Evolutionary conservation across 1,140 invertebrate species (phyloP).

Genomic region (Anastrepha obliqua): DNA sequence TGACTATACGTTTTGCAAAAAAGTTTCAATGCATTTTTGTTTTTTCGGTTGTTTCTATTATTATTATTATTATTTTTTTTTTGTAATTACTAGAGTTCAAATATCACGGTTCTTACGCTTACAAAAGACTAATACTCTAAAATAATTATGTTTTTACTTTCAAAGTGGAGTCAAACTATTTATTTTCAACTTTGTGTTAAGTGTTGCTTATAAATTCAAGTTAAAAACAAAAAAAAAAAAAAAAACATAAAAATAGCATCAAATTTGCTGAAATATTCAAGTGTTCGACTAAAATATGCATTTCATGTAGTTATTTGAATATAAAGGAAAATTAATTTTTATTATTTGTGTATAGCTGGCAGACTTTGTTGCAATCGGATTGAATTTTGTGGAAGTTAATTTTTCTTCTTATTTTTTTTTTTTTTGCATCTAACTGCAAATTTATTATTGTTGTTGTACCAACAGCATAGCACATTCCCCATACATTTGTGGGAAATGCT

Average conservation of each 20-base stretch:
- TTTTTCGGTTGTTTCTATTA: neutral
- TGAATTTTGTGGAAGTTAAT: neutral
- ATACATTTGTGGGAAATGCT: too few relatives aligned
- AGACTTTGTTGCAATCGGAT: neutral
- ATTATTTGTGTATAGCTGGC: neutral
- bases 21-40: slow-evolving; percentile 1
- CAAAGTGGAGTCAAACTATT: neutral
- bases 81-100: slow-evolving; percentile 49
- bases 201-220: neutral
- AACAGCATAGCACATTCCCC: too few relatives aligned
- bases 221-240: neutral
- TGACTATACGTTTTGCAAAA: slow-evolving; percentile 42
- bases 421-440: too few relatives aligned
- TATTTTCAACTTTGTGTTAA: neutral
- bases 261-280: too few relatives aligned
- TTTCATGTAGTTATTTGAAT: neutral
- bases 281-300: neutral
- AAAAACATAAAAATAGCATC: neutral
- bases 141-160: neutral
- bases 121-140: neutral
- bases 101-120: slow-evolving; percentile 50
- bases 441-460: too few relatives aligned
- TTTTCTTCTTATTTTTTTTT: too few relatives aligned
- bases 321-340: neutral
- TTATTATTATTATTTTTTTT: neutral